Conservation (phyloP, 2,113 vertebrate genomes). For the Aegithalos caudatus region DNA sequence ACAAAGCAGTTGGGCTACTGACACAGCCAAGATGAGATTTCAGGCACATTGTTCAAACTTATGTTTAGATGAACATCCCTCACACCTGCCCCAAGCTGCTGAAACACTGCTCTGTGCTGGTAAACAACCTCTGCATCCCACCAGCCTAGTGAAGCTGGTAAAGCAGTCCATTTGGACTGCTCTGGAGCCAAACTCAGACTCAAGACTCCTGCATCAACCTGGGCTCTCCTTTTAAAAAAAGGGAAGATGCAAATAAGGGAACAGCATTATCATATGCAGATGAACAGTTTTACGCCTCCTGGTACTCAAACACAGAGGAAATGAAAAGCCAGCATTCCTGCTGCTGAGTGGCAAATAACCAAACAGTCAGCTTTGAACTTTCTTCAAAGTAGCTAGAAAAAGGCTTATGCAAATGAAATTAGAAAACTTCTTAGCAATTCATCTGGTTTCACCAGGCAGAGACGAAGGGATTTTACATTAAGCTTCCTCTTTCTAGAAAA, state of each 20-base stretch:
- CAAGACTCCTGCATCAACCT: neutral
- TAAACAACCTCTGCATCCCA: neutral
- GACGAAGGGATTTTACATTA: conserved; percentile 41
- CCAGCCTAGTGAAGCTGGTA: neutral
- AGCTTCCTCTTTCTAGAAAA: conserved; percentile 66
- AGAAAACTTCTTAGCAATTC: conserved; percentile 58
- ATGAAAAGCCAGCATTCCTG: conserved; percentile 24
- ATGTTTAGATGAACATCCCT: neutral
- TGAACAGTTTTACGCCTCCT: neutral
- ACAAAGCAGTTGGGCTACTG: neutral
- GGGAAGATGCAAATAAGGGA: neutral
- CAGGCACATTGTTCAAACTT: neutral
- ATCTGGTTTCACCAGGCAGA: conserved; percentile 47
- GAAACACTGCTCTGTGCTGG: neutral
- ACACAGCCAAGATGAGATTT: neutral
- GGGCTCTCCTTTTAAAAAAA: neutral
- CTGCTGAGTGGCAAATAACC: conserved; percentile 38
- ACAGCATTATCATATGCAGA: conserved; percentile 22
- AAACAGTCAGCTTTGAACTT: conserved; percentile 44
- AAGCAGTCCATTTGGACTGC: neutral
- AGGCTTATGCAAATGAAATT: conserved; percentile 63
- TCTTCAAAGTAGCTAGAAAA: conserved; percentile 58
- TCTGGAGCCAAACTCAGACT: neutral
- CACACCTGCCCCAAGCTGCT: neutral
- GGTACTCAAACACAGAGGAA: conserved; percentile 6